Evolutionary conservation across 64 coral and sea anemone genomes (phyloP).

Genomic region (Dendrophyllia cribrosa): DNA sequence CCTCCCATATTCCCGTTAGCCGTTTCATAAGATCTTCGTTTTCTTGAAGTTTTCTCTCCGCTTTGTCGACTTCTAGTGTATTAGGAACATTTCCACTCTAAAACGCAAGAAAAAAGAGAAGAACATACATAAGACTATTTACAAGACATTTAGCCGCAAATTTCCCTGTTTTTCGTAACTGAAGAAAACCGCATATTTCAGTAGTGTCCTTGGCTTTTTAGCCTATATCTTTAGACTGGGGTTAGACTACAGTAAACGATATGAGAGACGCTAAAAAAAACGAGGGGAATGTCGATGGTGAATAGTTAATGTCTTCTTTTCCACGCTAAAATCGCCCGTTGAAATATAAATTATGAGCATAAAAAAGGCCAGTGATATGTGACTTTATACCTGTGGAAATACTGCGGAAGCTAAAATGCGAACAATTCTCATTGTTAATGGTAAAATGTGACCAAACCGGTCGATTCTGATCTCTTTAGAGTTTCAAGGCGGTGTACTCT

Average conservation of each 20-base stretch:
- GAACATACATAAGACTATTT: not conserved
- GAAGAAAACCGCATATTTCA: not conserved
- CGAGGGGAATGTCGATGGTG: no score
- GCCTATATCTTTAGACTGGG: no score
- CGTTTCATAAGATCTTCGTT: constrained; percentile 95
- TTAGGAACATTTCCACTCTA: constrained; percentile 51
- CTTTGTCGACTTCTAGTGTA: constrained; percentile 66
- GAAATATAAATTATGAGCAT: not conserved
- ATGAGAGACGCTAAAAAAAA: no score
- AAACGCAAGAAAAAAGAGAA: not conserved
- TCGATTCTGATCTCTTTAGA: not conserved
- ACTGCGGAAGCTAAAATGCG: constrained; percentile 40
- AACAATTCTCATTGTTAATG: constrained; percentile 10
- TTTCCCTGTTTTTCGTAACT: not conserved
- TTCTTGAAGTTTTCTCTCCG: constrained; percentile 94
- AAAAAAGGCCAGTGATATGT: not conserved
- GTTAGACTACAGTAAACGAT: no score
- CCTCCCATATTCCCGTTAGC: constrained; percentile 97
- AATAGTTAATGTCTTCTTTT: not conserved
- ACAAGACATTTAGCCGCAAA: no score
- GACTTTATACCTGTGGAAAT: constrained; percentile 18
- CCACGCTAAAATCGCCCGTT: not conserved
- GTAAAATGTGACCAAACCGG: not conserved
- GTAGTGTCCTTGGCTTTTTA: no score
- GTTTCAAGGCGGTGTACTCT: not conserved